phyloP scores from a whole-genome alignment of 2,113 vertebrate genomes.

The Macquaria australasica region DNA sequence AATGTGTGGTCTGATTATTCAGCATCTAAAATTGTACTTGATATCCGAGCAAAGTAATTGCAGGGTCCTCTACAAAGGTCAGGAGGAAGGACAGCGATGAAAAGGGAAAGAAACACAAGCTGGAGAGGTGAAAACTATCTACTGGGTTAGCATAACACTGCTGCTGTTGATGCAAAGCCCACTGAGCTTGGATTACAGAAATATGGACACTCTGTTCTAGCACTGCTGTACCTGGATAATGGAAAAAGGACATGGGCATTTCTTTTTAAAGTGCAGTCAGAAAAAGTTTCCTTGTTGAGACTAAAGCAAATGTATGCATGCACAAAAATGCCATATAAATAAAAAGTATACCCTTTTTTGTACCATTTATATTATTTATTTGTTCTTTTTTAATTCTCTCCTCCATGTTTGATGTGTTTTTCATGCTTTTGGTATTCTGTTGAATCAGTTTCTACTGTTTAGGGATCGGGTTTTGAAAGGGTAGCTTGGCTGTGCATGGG shows the following conservation, averaged over 20 bases:
- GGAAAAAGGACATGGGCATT: constrained; percentile 9
- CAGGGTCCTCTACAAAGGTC: constrained; percentile 50
- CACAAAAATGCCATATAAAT: neutral
- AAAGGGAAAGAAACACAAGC: constrained; percentile 72
- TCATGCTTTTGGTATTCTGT: neutral
- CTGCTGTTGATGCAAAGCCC: constrained; percentile 44
- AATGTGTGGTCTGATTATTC: constrained; percentile 1
- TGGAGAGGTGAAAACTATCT: constrained; percentile 71
- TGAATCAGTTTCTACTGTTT: no score
- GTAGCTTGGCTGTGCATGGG: no score
- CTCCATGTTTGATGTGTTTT: neutral
- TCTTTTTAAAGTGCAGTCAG: neutral
- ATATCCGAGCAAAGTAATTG: constrained; percentile 35
- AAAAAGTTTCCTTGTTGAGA: neutral
- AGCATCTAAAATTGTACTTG: constrained; percentile 33
- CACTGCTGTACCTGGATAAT: constrained; percentile 9
- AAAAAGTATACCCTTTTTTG: neutral
- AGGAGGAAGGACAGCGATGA: constrained; percentile 55
- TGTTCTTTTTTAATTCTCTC: neutral
- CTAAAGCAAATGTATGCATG: neutral
- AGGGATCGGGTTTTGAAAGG: no score
- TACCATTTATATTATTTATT: neutral
- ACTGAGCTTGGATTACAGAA: constrained; percentile 69
- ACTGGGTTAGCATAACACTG: constrained; percentile 53
- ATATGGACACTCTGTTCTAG: constrained; percentile 51